Base-by-base conservation (phyloP, 2,888 invertebrate genomes). In the Metallyticus violacea region DNA sequence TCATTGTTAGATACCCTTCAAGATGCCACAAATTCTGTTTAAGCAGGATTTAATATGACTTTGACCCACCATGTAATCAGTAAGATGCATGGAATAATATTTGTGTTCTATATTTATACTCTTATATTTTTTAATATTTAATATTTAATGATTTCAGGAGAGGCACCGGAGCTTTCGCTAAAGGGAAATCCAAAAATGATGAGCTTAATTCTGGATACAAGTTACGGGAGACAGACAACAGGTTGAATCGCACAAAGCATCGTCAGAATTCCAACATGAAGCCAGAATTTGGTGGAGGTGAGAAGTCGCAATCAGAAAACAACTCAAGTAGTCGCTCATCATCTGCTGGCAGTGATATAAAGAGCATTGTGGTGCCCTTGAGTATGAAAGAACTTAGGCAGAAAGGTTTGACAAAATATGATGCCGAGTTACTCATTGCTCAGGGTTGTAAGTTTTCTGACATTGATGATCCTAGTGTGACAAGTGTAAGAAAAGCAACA, bases 171-270 rank as follows among this genome's bases (percentile, higher is more conserved):
- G 98, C 98, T 86, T 99, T 96, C 93, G 95, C 97, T 85, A 94
- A 95, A 93, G 91, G 95, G 91, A 93, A 95, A 90, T 91, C 91
- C 79, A 91, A 91, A 80, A 90, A 89, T 90, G 95, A 95, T 90
- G 95, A 96, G 89, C 93, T 94, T 89, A 85, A 81, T 9, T 93
- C 95, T 90, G 96, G 97, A 88, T 99, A 99, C 93, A 94, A 97
- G 90, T 94, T 99, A 90, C 94, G 99, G 89, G 98, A 99, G 93
- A 99, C 99, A 76, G 98, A 98, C 92, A 98, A 98, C 93, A 95
- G 99, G 90, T 95, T 97, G 89, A 97, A 97, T 92, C 94, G 97
- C 90, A 96, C 96, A 90, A 97, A 97, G 91, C 93, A 92, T 88
- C 93, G 93, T 89, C 91, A 93, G 86, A 91, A 85, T 77, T 85